A percentile compares a stretch with the other conserved stretches of the same genome.
Conservation (phyloP, 2,888 invertebrate species). For the Perizoma affinitatum region DNA sequence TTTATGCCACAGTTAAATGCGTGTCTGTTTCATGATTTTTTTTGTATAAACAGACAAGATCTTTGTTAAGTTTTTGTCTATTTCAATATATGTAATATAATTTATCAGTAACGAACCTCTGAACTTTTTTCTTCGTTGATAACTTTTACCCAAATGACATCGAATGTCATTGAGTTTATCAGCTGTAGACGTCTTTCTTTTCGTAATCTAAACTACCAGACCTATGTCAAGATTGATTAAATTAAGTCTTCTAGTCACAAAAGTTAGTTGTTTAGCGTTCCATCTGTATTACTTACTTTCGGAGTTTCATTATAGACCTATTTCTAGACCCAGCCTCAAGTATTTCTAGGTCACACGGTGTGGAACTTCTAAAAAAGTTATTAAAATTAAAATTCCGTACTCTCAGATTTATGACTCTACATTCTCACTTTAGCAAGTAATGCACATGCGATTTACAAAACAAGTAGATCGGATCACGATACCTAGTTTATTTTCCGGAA, state of each 20-base stretch:
- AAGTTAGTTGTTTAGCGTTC: not conserved
- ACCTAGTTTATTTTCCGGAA: slow-evolving; percentile 65
- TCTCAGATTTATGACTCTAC: slow-evolving; percentile 24
- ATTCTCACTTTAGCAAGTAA: slow-evolving; percentile 44
- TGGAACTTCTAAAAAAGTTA: slow-evolving; percentile 4
- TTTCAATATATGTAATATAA: no score
- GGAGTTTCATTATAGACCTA: no score
- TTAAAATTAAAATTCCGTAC: slow-evolving; percentile 15
- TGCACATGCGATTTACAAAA: slow-evolving; percentile 56
- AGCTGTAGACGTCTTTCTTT: slow-evolving; percentile 6
- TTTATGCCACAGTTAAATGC: no score
- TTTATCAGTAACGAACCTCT: no score
- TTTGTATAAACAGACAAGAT: no score
- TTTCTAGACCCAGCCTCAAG: not conserved
- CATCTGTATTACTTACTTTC: no score
- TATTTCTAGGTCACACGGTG: slow-evolving; percentile 1
- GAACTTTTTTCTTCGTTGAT: slow-evolving; percentile 1
- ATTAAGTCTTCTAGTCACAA: not conserved
- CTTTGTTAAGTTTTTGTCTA: no score
- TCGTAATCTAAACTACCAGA: slow-evolving; percentile 8
- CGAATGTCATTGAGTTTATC: slow-evolving; percentile 12
- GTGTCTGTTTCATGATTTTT: no score
- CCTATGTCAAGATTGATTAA: slow-evolving; percentile 13
- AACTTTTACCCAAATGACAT: slow-evolving; percentile 16
- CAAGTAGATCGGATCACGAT: slow-evolving; percentile 67